Evolutionary conservation across 2,888 invertebrate species (phyloP), one percentile per base, ranked within the genome.

Genomic region (Trisateles emortualis): DNA sequence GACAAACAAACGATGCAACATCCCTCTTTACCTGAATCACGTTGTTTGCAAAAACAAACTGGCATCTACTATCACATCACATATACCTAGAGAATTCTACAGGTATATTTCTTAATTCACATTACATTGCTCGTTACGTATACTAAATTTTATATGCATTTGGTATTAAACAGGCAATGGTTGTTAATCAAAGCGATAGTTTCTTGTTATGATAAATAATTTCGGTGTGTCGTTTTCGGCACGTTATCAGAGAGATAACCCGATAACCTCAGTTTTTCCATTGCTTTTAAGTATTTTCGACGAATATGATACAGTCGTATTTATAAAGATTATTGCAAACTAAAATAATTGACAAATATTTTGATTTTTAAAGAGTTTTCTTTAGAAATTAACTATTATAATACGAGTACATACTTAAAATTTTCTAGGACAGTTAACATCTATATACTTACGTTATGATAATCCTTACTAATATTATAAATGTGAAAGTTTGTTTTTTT

Each of bases 191-290:
- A 26, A 5, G 19, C 13, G 38, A 43, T 9, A 4, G 5, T 14
- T n/a, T n/a, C 10, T 3, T 17, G 1, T 14, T 19, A 8, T 3
- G 16, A 33, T 13, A 32, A 44, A 10, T 45, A 4, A 3, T 16
- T 44, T 6, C 8, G 3, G 26, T 16, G 41, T 2, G 40, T 49
- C 4, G 42, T 26, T 9, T 10, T 8, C n/a, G 47, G 9, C 10
- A 16, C 14, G 48, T 61, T 70, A 68, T 70, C 70, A 57, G 6
- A 16, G 17, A 33, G 61, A 59, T 61, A 64, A 16, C 13, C 17
- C 5, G 58, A 64, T 67, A 66, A 59, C 52, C 59, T 56, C 51
- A 54, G 60, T 59, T 62, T 67, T 71, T 62, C 50, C 59, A 57
- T 61, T 59, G 67, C 52, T 61, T 52, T 50, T 38, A 57, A 42